phyloP scores from a whole-genome alignment of 2,113 vertebrate genomes.

The Clarias macrocephalus region DNA sequence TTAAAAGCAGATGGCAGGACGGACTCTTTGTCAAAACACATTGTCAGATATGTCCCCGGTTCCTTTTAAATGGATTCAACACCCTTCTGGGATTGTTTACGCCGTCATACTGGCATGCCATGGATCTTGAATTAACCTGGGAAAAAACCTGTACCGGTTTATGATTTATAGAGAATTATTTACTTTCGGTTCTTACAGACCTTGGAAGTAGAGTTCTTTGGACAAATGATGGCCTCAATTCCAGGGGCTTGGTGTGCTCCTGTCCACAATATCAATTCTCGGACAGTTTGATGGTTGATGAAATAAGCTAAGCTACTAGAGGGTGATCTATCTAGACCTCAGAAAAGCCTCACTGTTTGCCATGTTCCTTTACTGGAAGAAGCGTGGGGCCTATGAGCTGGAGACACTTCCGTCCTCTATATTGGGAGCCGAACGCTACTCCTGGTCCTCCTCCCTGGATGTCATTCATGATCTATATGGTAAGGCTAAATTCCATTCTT shows the following conservation, averaged over 20 bases:
- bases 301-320: background rate
- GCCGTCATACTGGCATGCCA: conserved; percentile 33
- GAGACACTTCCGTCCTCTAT: conserved; percentile 76
- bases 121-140: conserved; percentile 47
- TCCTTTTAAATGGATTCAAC: conserved; percentile 27
- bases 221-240: background rate
- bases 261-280: background rate
- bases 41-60: conserved; percentile 17
- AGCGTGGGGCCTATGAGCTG: conserved; percentile 86
- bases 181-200: conserved; percentile 47
- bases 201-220: conserved; percentile 13
- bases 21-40: background rate
- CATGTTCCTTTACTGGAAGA: conserved; percentile 94
- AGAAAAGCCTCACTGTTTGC: background rate
- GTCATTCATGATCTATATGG: conserved; percentile 79
- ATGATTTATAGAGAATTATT: conserved; percentile 49
- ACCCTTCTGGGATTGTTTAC: conserved; percentile 26
- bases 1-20: conserved; percentile 2
- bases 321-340: background rate
- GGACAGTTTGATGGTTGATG: background rate
- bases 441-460: conserved; percentile 86
- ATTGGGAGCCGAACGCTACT: conserved; percentile 81
- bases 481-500: conserved; percentile 66
- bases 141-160: conserved; percentile 57
- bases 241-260: background rate